Evolutionary conservation across 1,140 invertebrate species (phyloP).

Genomic region (Camponotus pennsylvanicus): DNA sequence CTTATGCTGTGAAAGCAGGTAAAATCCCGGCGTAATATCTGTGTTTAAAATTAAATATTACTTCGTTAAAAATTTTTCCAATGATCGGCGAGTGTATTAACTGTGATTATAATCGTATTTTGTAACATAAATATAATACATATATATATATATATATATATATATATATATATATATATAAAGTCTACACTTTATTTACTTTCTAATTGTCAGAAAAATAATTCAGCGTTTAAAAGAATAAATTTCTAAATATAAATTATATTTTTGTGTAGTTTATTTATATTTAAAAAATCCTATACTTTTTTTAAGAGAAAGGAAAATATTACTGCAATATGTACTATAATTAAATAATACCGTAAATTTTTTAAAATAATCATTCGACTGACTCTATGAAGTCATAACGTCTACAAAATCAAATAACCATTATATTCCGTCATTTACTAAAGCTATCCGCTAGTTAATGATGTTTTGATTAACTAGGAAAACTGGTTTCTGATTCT

Average conservation of each 20-base stretch:
- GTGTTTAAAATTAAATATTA: background rate
- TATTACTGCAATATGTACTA: background rate
- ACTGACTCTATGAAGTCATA: background rate
- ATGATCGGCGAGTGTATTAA: background rate
- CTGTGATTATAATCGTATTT: conserved; percentile 42
- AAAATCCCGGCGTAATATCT: conserved; percentile 74
- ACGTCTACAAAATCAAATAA: background rate
- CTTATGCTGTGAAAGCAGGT: conserved; percentile 81
- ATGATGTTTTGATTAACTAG: conserved; percentile 26
- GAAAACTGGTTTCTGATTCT: conserved; percentile 39
- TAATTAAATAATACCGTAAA: background rate
- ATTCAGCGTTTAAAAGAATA: conserved; percentile 10
- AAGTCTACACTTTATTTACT: conserved; percentile 15
- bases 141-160: no score
- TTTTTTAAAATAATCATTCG: background rate
- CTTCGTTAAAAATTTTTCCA: conserved; percentile 4
- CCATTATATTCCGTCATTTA: background rate
- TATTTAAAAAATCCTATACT: background rate
- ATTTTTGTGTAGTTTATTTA: background rate
- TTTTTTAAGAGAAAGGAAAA: background rate
- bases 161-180: background rate
- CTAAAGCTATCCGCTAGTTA: conserved; percentile 15
- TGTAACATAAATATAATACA: background rate
- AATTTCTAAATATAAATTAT: conserved; percentile 27
- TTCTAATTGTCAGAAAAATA: background rate